Evolutionary conservation across 1,140 invertebrate genomes (phyloP).

Genomic region (Drosophila obscura): DNA sequence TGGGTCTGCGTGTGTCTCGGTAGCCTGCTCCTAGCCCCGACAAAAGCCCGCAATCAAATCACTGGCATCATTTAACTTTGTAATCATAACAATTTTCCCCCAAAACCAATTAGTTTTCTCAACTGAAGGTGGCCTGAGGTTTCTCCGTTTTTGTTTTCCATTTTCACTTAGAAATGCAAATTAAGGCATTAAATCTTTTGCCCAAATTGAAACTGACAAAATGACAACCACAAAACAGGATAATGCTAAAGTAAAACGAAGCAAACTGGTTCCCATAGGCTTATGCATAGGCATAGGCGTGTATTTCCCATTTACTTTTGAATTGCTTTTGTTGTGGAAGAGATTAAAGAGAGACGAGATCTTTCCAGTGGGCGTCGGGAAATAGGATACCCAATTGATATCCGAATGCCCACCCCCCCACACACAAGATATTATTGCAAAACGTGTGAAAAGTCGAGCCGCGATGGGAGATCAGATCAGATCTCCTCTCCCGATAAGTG

Average conservation of each 20-base stretch:
- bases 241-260: slow-evolving; percentile 40
- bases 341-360: slow-evolving; percentile 1
- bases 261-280: slow-evolving; percentile 40
- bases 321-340: slow-evolving; percentile 27
- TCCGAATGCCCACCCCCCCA: slow-evolving; percentile 5
- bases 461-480: slow-evolving; percentile 15
- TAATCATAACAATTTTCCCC: slow-evolving; percentile 79
- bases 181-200: slow-evolving; percentile 76
- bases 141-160: slow-evolving; percentile 33
- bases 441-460: slow-evolving; percentile 68
- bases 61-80: slow-evolving; percentile 77
- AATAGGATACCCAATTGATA: slow-evolving; percentile 41
- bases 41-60: slow-evolving; percentile 67
- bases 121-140: slow-evolving; percentile 59
- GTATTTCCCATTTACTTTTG: slow-evolving; percentile 38
- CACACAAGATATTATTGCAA: slow-evolving; percentile 10
- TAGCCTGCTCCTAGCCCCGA: slow-evolving; percentile 34
- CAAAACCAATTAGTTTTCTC: slow-evolving; percentile 71
- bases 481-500: slow-evolving; percentile 28
- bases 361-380: slow-evolving; percentile 41
- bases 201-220: slow-evolving; percentile 76
- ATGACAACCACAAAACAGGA: slow-evolving; percentile 57
- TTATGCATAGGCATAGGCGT: not conserved
- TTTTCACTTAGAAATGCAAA: slow-evolving; percentile 80
- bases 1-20: slow-evolving; percentile 24